These are phyloP conservation scores for Microctonus hyperodae DNA, from an alignment of 2,888 invertebrate genomes.

Conservation along the genomic window DNA sequence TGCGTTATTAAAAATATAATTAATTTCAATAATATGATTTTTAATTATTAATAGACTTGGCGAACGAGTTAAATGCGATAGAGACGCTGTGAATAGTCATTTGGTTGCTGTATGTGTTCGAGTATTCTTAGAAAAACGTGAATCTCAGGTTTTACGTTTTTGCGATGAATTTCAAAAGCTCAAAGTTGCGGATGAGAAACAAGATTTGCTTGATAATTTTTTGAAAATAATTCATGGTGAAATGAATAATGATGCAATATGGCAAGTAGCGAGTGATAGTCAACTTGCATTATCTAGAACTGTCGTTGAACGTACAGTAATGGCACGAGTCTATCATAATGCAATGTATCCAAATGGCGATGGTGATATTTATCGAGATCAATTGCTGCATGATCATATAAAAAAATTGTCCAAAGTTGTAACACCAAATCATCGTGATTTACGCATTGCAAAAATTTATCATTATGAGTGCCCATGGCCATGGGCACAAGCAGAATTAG, in stretches of 20 bases:
- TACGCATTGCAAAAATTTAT: conserved; percentile 82
- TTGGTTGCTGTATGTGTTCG: conserved; percentile 79
- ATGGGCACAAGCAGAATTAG: conserved; percentile 89
- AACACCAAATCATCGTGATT: conserved; percentile 80
- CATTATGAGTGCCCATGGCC: conserved; percentile 95
- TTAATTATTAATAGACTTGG: conserved; percentile 63
- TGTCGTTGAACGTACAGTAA: conserved; percentile 89
- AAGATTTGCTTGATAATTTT: conserved; percentile 85
- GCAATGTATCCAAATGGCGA: conserved; percentile 98
- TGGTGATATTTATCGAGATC: conserved; percentile 90
- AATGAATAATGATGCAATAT: conserved; percentile 74
- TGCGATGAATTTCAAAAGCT: conserved; percentile 81
- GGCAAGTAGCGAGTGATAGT: conserved; percentile 76
- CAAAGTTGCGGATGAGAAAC: conserved; percentile 88
- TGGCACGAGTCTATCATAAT: conserved; percentile 89
- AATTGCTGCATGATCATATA: conserved; percentile 88
- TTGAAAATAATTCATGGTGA: conserved; percentile 74
- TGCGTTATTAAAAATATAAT: not conserved
- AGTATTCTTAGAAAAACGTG: conserved; percentile 82
- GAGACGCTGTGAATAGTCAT: conserved; percentile 76
- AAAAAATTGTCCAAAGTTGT: conserved; percentile 78
- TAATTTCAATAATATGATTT: too few relatives aligned
- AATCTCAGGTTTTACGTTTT: conserved; percentile 76
- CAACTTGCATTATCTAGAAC: conserved; percentile 80
- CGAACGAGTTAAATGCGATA: conserved; percentile 73